phyloP scores from a whole-genome alignment of 2,113 vertebrate species.

The Neoarius graeffei region DNA sequence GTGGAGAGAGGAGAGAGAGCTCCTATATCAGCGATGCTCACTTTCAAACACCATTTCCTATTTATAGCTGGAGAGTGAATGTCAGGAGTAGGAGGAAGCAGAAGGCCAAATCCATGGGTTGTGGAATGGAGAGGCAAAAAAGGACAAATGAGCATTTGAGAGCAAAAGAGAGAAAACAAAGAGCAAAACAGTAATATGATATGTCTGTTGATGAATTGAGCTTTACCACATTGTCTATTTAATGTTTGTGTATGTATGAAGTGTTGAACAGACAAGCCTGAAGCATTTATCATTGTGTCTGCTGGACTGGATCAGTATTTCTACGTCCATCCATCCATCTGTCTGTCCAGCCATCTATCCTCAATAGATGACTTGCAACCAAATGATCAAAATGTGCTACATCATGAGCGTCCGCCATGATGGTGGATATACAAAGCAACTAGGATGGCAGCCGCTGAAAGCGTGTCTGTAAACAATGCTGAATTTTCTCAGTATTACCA shows the following conservation, averaged over 20 bases:
- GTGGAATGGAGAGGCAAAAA: constrained; percentile 1
- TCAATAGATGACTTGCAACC: no score
- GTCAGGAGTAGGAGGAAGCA: constrained; percentile 9
- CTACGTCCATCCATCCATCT: no score
- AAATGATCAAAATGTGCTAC: no score
- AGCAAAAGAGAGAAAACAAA: not conserved
- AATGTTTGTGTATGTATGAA: not conserved
- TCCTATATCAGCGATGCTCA: constrained; percentile 44
- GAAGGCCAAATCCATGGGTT: constrained; percentile 5
- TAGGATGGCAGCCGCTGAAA: no score
- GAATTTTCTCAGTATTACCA: no score
- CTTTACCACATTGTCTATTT: not conserved
- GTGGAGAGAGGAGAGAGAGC: not conserved
- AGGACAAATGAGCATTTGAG: not conserved
- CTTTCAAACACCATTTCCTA: constrained; percentile 42
- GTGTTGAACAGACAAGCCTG: not conserved
- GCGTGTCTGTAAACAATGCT: no score
- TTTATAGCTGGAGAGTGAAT: constrained; percentile 49
- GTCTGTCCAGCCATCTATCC: no score
- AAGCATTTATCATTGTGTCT: not conserved
- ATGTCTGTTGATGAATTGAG: not conserved
- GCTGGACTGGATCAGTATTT: not conserved
- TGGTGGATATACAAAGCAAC: no score
- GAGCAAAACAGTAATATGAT: not conserved
- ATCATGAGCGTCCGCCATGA: no score